These are phyloP conservation scores for Pantherophis vulpinus DNA, from an alignment of 2,797 vertebrate genomes.

Conservation along the genomic window DNA sequence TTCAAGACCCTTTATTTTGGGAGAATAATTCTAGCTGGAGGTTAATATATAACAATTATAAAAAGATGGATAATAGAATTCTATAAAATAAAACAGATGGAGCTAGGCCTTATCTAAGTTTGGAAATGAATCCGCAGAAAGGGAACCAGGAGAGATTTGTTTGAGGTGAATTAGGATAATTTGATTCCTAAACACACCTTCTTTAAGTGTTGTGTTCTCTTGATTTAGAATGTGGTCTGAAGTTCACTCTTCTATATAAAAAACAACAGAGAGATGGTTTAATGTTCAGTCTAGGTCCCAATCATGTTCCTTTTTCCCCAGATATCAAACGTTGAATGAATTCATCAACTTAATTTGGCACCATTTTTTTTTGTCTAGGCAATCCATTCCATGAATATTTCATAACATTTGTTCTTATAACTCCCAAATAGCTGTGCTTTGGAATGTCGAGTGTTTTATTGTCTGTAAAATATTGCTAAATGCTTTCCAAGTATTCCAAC, in stretches of 20 bases:
- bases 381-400: constrained; percentile 23
- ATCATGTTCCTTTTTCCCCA: neutral
- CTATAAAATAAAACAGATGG: neutral
- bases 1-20: neutral
- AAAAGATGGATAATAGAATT: neutral
- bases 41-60: neutral
- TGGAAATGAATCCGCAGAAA: neutral
- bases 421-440: constrained; percentile 40
- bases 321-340: neutral
- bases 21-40: neutral
- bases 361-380: neutral
- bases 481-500: constrained; percentile 39
- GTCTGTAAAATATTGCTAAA: constrained; percentile 40
- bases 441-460: constrained; percentile 29
- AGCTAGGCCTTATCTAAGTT: neutral
- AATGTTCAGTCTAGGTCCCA: neutral
- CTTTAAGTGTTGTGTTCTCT: neutral
- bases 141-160: neutral
- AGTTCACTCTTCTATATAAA: neutral
- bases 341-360: constrained; percentile 17
- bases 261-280: neutral
- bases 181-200: neutral
- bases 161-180: neutral
- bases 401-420: constrained; percentile 39
- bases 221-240: neutral